These are phyloP conservation scores for Danaus chrysippus DNA, from an alignment of 2,888 invertebrate species.

Conservation along the genomic window DNA sequence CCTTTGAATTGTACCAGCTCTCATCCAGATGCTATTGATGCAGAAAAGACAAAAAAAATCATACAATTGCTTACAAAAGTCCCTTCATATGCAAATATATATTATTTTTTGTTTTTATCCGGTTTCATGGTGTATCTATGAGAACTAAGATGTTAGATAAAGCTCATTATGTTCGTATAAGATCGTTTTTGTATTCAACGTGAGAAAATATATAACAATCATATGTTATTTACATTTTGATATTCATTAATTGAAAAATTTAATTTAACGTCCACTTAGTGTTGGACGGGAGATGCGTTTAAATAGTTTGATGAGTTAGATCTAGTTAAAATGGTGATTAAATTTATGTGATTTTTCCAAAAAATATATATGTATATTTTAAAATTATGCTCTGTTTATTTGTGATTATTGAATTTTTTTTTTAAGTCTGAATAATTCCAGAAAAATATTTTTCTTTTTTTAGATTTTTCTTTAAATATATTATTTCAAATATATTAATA, in stretches of 20 bases:
- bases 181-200: conserved; percentile 30
- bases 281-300: no score
- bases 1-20: not conserved
- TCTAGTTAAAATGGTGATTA: no score
- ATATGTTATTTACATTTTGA: conserved; percentile 14
- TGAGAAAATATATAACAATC: conserved; percentile 23
- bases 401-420: no score
- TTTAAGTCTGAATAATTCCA: no score
- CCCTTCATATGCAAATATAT: conserved; percentile 5
- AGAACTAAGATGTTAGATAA: conserved; percentile 47
- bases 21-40: not conserved
- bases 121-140: conserved; percentile 47
- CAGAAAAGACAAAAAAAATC: not conserved
- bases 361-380: no score
- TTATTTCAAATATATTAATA: no score
- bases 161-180: conserved; percentile 39
- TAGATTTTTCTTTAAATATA: no score
- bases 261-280: not conserved
- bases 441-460: no score
- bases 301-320: no score
- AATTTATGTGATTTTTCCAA: no score
- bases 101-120: conserved; percentile 12
- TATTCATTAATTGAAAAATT: conserved; percentile 15
- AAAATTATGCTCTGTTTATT: no score
- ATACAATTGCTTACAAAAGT: not conserved